Evolutionary conservation across 2,113 vertebrate genomes (phyloP).

Genomic region (Pogonocichla stellata): DNA sequence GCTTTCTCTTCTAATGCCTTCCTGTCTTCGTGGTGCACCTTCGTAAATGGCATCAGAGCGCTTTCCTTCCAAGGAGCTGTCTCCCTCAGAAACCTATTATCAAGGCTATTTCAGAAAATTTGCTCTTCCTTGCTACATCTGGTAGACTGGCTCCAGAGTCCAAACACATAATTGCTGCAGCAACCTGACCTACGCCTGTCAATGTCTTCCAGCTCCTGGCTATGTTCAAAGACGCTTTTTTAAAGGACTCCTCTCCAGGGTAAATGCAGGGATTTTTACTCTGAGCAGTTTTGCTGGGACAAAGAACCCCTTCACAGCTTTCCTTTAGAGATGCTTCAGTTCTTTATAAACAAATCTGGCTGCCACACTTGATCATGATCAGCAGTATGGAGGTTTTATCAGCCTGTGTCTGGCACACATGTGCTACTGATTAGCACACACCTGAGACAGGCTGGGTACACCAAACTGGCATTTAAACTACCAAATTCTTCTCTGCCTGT

Average conservation of each 20-base stretch:
- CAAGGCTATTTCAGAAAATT: constrained; percentile 35
- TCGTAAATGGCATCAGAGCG: neutral
- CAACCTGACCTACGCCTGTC: neutral
- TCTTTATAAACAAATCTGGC: neutral
- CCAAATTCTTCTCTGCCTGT: neutral
- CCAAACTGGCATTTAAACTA: neutral
- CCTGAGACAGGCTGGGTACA: neutral
- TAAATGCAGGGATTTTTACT: neutral
- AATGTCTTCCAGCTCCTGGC: constrained; percentile 13
- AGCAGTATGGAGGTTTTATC: neutral
- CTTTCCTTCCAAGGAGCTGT: neutral
- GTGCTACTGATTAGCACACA: neutral
- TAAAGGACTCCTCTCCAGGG: neutral
- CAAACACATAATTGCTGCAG: neutral
- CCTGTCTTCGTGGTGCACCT: neutral
- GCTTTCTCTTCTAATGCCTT: constrained; percentile 28
- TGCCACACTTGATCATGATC: neutral
- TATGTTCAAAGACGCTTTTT: neutral
- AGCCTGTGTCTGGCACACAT: neutral
- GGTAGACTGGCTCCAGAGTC: neutral
- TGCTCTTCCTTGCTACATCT: neutral
- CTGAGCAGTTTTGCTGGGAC: neutral
- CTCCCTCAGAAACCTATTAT: constrained; percentile 45
- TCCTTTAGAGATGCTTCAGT: neutral
- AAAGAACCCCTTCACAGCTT: neutral